A percentile compares a stretch with the other conserved stretches of the same genome.
Evolutionary conservation across 2,113 vertebrate genomes (phyloP).

Genomic region (Clarias batrachus): DNA sequence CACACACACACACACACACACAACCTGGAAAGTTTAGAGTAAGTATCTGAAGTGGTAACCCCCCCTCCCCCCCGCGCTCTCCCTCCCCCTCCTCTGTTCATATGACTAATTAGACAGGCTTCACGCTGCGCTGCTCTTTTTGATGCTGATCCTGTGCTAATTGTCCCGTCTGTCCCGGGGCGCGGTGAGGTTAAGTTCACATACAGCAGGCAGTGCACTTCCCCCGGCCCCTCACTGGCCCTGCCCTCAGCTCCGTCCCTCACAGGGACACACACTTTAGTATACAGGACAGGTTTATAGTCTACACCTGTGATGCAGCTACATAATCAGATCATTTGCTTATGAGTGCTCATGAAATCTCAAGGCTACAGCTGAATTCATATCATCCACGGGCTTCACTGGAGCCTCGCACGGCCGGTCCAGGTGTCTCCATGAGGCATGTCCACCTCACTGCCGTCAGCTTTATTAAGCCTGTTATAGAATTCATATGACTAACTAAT

Average conservation of each 20-base stretch:
- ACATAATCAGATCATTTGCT: not conserved
- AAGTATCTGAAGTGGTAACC: not conserved
- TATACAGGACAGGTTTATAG: not conserved
- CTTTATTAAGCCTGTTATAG: not conserved
- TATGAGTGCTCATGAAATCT: not conserved
- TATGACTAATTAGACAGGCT: constrained; percentile 98
- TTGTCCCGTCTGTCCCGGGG: constrained; percentile 81
- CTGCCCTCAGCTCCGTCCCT: constrained; percentile 10
- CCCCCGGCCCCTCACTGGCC: constrained; percentile 48
- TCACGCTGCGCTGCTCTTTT: constrained; percentile 92
- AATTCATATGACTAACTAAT: too few species aligned
- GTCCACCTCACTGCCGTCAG: too few species aligned
- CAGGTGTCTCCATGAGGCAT: not conserved
- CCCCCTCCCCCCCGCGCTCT: not conserved
- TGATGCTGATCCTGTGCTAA: constrained; percentile 90
- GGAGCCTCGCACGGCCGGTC: too few species aligned
- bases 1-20: not conserved
- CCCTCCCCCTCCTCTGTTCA: constrained; percentile 80
- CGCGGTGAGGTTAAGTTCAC: constrained; percentile 89
- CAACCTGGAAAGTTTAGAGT: too few species aligned
- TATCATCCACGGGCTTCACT: not conserved
- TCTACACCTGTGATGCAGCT: not conserved
- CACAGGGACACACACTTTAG: not conserved
- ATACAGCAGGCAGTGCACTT: constrained; percentile 70
- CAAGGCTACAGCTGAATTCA: not conserved